phyloP scores from a whole-genome alignment of 2,888 invertebrate species.

The Furcula furcula region DNA sequence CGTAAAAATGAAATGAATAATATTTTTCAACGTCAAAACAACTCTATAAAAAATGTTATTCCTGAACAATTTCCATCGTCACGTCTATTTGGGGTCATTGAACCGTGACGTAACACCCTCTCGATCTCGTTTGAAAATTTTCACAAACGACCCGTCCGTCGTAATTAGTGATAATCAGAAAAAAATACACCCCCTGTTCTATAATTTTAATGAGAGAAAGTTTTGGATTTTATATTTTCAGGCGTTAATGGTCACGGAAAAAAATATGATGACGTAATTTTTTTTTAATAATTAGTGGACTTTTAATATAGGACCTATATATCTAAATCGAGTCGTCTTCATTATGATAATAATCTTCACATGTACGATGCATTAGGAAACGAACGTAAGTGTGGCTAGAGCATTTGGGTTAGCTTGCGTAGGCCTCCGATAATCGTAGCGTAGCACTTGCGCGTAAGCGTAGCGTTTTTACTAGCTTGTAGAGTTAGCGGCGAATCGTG shows the following conservation, averaged over 20 bases:
- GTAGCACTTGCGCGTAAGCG: no score
- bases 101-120: conserved; percentile 47
- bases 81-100: conserved; percentile 59
- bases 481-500: no score
- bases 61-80: conserved; percentile 37
- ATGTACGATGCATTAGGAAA: no score
- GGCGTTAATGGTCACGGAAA: conserved; percentile 1
- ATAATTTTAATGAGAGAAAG: conserved; percentile 52
- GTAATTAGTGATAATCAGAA: conserved; percentile 73
- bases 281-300: no score
- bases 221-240: conserved; percentile 24
- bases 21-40: conserved; percentile 5
- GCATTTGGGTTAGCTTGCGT: no score
- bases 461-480: no score
- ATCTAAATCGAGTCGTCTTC: no score
- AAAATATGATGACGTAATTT: not conserved
- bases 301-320: no score
- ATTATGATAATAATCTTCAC: no score
- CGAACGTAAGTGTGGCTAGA: no score
- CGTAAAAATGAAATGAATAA: not conserved
- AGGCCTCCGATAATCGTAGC: no score
- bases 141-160: conserved; percentile 50
- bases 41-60: conserved; percentile 9
- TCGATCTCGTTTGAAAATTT: conserved; percentile 40
- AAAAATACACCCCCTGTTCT: conserved; percentile 49